Evolutionary conservation across 2,888 invertebrate genomes (phyloP).

Genomic region (Psylliodes chrysocephalus): DNA sequence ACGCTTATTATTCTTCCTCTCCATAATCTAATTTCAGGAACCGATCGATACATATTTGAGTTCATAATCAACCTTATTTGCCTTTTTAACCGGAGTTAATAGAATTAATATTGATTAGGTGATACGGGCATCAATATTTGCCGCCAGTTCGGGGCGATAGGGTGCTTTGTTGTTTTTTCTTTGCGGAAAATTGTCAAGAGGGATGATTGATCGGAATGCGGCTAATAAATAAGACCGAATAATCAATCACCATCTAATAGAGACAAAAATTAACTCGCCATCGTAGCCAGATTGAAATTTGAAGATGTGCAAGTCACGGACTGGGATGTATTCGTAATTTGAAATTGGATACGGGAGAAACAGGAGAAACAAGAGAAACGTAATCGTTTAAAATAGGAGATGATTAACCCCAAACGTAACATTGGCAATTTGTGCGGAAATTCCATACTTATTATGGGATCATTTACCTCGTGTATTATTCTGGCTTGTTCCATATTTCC

Average conservation of each 20-base stretch:
- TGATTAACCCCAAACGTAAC: too few species aligned
- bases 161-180: slow-evolving; percentile 14
- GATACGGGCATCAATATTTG: slow-evolving; percentile 10
- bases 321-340: neutral
- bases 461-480: too few species aligned
- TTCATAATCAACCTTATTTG: slow-evolving; percentile 7
- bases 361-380: too few species aligned
- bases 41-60: neutral
- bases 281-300: slow-evolving; percentile 1
- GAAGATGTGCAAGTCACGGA: neutral
- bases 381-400: too few species aligned
- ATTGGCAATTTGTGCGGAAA: too few species aligned
- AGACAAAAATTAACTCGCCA: slow-evolving; percentile 20
- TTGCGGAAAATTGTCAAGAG: slow-evolving; percentile 21
- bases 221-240: slow-evolving; percentile 8
- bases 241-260: slow-evolving; percentile 30
- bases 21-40: too few species aligned
- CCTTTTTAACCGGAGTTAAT: slow-evolving; percentile 9
- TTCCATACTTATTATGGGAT: too few species aligned
- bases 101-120: slow-evolving; percentile 20
- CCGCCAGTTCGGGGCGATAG: neutral
- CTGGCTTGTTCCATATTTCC: too few species aligned
- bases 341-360: neutral
- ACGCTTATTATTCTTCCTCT: too few species aligned
- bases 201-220: slow-evolving; percentile 22